Conservation (phyloP, 2,888 invertebrate genomes). For the Hoplodrina blanda region DNA sequence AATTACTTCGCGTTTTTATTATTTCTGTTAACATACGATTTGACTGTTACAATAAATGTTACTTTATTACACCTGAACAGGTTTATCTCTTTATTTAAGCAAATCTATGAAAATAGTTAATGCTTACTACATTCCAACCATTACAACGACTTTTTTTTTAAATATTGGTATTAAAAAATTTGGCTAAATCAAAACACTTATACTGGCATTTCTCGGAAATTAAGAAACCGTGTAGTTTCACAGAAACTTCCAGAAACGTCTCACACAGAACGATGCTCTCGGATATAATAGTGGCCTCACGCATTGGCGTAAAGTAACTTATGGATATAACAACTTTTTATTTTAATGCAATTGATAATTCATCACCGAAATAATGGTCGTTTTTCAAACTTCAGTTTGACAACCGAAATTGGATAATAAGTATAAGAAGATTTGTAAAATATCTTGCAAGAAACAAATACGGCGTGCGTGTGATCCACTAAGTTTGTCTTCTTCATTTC, state of each 20-base stretch:
- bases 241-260: conserved; percentile 75
- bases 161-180: neutral
- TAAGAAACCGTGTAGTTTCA: conserved; percentile 51
- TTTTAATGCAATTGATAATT: neutral
- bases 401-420: too few species aligned
- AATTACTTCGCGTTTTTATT: conserved; percentile 14
- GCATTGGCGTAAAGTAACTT: conserved; percentile 65
- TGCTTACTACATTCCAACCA: too few species aligned
- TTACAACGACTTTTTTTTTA: neutral
- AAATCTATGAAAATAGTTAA: neutral
- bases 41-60: neutral
- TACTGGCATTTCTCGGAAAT: conserved; percentile 18
- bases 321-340: neutral
- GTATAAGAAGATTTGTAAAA: too few species aligned
- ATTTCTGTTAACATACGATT: conserved; percentile 17
- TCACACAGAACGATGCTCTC: conserved; percentile 75
- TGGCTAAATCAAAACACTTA: conserved; percentile 6
- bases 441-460: too few species aligned
- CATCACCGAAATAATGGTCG: neutral
- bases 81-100: neutral
- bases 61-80: neutral
- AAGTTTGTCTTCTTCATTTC: too few species aligned
- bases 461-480: too few species aligned
- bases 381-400: too few species aligned
- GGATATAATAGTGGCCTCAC: conserved; percentile 64